Evolutionary conservation across 2,888 invertebrate species (phyloP).

Genomic region (Coenonympha glycerion): DNA sequence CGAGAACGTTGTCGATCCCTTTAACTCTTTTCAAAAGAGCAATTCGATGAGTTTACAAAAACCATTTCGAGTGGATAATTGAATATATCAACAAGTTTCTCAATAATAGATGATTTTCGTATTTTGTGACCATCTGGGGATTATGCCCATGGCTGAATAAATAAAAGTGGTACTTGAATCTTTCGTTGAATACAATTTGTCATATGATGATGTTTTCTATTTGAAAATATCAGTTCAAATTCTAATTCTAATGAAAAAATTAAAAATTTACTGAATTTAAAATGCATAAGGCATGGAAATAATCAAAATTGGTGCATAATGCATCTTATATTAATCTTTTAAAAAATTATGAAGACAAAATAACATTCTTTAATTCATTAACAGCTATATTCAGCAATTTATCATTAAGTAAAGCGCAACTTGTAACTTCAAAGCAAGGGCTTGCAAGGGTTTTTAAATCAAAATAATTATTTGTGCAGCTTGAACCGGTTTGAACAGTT

Average conservation of each 20-base stretch:
- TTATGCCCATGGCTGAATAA: background rate
- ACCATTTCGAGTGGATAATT: slow-evolving; percentile 26
- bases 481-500: slow-evolving; percentile 39
- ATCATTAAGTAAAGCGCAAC: background rate
- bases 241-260: too few species aligned
- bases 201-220: too few species aligned
- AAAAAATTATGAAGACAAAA: too few species aligned
- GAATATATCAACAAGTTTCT: slow-evolving; percentile 20
- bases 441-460: slow-evolving; percentile 28
- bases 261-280: too few species aligned
- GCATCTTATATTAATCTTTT: too few species aligned
- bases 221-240: too few species aligned
- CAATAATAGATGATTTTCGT: slow-evolving; percentile 4
- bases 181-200: background rate
- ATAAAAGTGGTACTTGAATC: background rate
- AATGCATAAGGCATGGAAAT: too few species aligned
- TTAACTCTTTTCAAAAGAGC: slow-evolving; percentile 31
- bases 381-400: background rate
- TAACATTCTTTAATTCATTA: too few species aligned
- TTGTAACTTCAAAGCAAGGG: slow-evolving; percentile 6
- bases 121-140: background rate
- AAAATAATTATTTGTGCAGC: slow-evolving; percentile 40
- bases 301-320: too few species aligned
- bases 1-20: slow-evolving; percentile 32
- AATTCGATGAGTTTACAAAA: slow-evolving; percentile 26